These are phyloP conservation scores for Polypterus bichir DNA, from an alignment of 2,113 vertebrate genomes.

Conservation along the genomic window DNA sequence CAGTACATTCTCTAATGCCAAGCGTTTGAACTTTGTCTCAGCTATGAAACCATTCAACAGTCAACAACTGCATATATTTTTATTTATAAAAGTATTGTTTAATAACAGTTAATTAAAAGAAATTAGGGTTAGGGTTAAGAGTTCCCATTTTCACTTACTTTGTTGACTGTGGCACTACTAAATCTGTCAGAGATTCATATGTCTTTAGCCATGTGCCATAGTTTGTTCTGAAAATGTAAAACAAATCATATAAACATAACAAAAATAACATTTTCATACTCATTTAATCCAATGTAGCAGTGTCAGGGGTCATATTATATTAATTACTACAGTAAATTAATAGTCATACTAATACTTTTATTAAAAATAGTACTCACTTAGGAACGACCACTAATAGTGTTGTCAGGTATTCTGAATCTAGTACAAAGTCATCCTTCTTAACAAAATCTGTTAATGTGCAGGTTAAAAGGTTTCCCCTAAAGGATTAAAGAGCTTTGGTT, in stretches of 20 bases:
- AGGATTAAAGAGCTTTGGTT: constrained; percentile 1
- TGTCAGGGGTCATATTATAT: too few relatives aligned
- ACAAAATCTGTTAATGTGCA: constrained; percentile 66
- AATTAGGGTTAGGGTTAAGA: too few relatives aligned
- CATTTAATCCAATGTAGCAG: too few relatives aligned
- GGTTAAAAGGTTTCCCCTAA: constrained; percentile 70
- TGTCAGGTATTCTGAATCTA: constrained; percentile 82
- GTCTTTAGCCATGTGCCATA: constrained; percentile 73
- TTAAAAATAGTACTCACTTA: constrained; percentile 52
- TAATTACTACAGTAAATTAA: too few relatives aligned
- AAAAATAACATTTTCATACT: too few relatives aligned
- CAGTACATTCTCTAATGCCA: too few relatives aligned
- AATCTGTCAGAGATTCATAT: constrained; percentile 80
- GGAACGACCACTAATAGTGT: constrained; percentile 78
- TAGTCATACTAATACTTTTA: too few relatives aligned
- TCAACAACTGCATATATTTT: too few relatives aligned
- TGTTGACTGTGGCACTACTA: constrained; percentile 91
- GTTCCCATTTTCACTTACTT: constrained; percentile 53
- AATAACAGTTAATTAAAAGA: too few relatives aligned
- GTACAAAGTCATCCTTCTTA: constrained; percentile 78
- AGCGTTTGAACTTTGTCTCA: too few relatives aligned
- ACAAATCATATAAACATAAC: constrained; percentile 4
- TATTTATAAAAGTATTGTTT: too few relatives aligned
- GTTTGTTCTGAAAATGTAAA: constrained; percentile 45
- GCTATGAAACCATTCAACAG: too few relatives aligned